Evolutionary conservation across 2,797 vertebrate genomes (phyloP).

Genomic region (Falco biarmicus): DNA sequence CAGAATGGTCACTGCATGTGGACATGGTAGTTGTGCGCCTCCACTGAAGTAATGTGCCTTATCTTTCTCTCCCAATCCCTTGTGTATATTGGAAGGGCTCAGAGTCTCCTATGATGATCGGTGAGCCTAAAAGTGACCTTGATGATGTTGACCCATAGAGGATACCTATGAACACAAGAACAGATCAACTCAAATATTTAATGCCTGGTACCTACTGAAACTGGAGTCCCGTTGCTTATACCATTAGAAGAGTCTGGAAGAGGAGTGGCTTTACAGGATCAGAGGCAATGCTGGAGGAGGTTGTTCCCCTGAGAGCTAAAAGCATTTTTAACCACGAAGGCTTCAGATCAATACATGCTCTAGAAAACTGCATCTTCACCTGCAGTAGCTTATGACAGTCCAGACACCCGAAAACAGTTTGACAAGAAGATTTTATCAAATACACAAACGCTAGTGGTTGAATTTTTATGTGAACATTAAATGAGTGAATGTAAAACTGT

Average conservation of each 20-base stretch:
- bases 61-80: background rate
- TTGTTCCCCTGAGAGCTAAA: conserved; percentile 28
- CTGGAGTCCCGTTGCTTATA: conserved; percentile 59
- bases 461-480: conserved; percentile 75
- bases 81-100: conserved; percentile 84
- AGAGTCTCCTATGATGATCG: conserved; percentile 98
- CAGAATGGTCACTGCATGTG: background rate
- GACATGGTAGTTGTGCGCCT: too few relatives aligned
- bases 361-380: conserved; percentile 36
- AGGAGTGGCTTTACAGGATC: conserved; percentile 74
- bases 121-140: conserved; percentile 95
- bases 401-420: conserved; percentile 27
- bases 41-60: background rate
- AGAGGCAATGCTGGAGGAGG: conserved; percentile 52
- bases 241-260: conserved; percentile 43
- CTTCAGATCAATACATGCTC: conserved; percentile 38
- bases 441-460: conserved; percentile 71
- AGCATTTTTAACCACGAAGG: conserved; percentile 43
- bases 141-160: conserved; percentile 95
- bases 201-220: conserved; percentile 56
- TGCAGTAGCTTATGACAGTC: conserved; percentile 36
- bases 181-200: background rate
- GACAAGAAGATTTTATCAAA: conserved; percentile 73
- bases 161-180: background rate
- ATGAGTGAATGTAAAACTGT: conserved; percentile 78